phyloP scores from a whole-genome alignment of 2,797 vertebrate species.

The Catostomus latipinnis region DNA sequence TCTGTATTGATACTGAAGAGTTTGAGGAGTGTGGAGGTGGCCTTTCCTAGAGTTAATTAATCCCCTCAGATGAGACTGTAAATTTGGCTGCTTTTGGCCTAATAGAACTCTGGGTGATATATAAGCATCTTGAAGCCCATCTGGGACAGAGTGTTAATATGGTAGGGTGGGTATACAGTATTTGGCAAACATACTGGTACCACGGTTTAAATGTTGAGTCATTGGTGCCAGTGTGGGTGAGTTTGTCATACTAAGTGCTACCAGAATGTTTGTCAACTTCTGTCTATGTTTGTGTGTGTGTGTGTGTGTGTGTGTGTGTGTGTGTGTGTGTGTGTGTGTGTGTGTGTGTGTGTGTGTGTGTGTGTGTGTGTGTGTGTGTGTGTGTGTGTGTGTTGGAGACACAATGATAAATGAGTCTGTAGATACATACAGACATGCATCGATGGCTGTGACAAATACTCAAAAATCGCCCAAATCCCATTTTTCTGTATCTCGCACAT shows the following conservation, averaged over 20 bases:
- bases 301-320: not conserved
- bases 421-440: conserved; percentile 37
- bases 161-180: conserved; percentile 1
- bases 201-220: not conserved
- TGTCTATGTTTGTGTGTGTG: not conserved
- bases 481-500: conserved; percentile 9
- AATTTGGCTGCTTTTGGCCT: conserved; percentile 26
- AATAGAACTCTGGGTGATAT: conserved; percentile 4
- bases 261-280: conserved; percentile 23
- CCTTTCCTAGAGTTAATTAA: conserved; percentile 20
- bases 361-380: not conserved
- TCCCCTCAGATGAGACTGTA: conserved; percentile 37
- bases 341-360: not conserved
- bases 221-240: conserved; percentile 12
- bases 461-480: conserved; percentile 18
- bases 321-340: not conserved
- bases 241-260: conserved; percentile 27
- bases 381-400: not conserved
- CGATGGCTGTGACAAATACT: conserved; percentile 30
- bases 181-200: conserved; percentile 10
- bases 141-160: conserved; percentile 2
- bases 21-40: conserved; percentile 19
- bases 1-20: not conserved
- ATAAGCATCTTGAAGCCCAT: conserved; percentile 3
- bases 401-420: conserved; percentile 39